Conservation (phyloP, 2,888 invertebrate genomes). For the Rhimphoctona megacephalus region DNA sequence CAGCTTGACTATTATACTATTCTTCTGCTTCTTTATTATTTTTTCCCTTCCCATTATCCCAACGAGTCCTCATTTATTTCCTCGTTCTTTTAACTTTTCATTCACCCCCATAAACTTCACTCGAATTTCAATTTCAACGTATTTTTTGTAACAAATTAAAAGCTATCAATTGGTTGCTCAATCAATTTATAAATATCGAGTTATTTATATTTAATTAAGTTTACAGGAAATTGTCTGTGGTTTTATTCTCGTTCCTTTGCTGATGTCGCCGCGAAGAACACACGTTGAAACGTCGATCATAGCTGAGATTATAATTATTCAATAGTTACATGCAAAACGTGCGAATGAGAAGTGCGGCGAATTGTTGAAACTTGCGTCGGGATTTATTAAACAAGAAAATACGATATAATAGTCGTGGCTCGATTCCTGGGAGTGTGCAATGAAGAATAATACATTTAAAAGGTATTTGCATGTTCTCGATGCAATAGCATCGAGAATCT, state of each 20-base stretch:
- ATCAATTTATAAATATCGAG: conserved; percentile 32
- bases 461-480: conserved; percentile 29
- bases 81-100: conserved; percentile 18
- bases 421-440: conserved; percentile 20
- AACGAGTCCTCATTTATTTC: conserved; percentile 16
- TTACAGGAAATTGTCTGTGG: neutral
- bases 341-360: neutral
- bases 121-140: neutral
- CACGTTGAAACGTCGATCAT: conserved; percentile 12
- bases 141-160: neutral
- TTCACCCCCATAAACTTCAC: neutral
- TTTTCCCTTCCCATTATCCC: neutral
- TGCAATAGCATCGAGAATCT: neutral
- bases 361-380: neutral
- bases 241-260: neutral
- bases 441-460: conserved; percentile 30
- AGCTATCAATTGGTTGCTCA: neutral
- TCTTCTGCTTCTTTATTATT: conserved; percentile 23
- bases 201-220: neutral
- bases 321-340: neutral
- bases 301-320: conserved; percentile 14
- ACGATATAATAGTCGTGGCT: conserved; percentile 14
- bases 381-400: conserved; percentile 30
- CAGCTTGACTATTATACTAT: conserved; percentile 57
- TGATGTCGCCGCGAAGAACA: neutral